These are phyloP conservation scores for Scaptomyza flava DNA, from an alignment of 2,888 invertebrate species.

Conservation along the genomic window DNA sequence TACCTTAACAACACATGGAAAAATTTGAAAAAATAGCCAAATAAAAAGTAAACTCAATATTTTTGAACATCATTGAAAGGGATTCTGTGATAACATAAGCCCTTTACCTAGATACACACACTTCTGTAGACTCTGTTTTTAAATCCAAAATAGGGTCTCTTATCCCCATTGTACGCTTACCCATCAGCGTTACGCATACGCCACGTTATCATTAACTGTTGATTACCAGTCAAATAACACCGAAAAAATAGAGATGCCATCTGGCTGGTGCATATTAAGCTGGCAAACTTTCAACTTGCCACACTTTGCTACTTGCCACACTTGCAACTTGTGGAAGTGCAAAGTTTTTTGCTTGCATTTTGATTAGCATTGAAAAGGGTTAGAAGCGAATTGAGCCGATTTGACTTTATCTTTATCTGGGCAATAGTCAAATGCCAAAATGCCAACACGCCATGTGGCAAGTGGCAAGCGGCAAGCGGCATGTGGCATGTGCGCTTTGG, in stretches of 20 bases:
- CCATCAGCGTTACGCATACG: constrained; percentile 36
- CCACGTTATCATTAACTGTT: constrained; percentile 63
- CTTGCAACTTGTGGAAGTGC: constrained; percentile 46
- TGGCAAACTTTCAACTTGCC: constrained; percentile 29
- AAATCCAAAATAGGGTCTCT: background rate
- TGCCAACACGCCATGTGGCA: constrained; percentile 12
- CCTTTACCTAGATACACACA: too few species aligned
- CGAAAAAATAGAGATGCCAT: background rate
- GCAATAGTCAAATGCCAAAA: constrained; percentile 14
- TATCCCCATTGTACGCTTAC: constrained; percentile 8
- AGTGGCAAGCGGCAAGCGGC: constrained; percentile 13
- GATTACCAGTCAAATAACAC: constrained; percentile 37
- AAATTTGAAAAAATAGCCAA: too few species aligned
- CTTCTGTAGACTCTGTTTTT: too few species aligned
- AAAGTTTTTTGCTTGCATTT: constrained; percentile 69
- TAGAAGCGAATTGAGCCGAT: constrained; percentile 39
- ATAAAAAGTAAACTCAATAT: too few species aligned
- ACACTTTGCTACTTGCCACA: constrained; percentile 44
- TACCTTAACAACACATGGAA: too few species aligned
- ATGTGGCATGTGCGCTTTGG: constrained; percentile 16
- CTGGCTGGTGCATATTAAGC: constrained; percentile 14
- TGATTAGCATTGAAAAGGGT: constrained; percentile 69
- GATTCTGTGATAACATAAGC: too few species aligned
- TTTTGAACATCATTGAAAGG: too few species aligned
- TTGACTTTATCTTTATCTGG: constrained; percentile 34